Conservation (phyloP, 2,113 vertebrate species). For the Alethe diademata region DNA sequence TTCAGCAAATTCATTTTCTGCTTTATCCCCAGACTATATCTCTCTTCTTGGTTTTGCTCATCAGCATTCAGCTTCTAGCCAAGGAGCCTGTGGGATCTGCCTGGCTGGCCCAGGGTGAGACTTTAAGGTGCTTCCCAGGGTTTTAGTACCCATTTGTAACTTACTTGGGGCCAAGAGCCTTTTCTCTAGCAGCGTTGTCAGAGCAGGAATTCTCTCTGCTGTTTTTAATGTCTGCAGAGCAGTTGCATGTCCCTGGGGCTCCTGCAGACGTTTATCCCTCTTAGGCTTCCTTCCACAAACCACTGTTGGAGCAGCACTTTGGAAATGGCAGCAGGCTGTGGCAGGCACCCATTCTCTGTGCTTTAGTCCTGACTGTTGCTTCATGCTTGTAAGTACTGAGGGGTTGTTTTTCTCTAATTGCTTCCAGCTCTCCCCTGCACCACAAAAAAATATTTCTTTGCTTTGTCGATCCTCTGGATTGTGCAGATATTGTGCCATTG, state of each 20-base stretch:
- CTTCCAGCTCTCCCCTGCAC: conserved; percentile 9
- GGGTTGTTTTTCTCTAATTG: background rate
- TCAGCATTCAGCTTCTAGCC: background rate
- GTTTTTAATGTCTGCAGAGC: background rate
- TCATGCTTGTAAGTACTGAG: background rate
- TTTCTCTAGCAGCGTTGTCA: rapidly evolving
- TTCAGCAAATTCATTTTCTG: background rate
- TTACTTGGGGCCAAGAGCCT: background rate
- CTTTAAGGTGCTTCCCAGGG: background rate
- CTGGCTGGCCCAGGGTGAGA: background rate
- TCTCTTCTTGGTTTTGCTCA: background rate
- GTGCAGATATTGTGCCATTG: background rate
- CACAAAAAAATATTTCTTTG: background rate
- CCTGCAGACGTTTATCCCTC: background rate
- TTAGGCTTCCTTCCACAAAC: conserved; percentile 20
- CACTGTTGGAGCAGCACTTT: background rate
- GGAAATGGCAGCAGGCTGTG: background rate
- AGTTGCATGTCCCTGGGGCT: background rate
- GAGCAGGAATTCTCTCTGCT: background rate
- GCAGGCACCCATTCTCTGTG: background rate
- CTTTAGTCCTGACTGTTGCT: background rate
- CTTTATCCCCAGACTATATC: background rate
- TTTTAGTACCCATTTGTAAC: background rate
- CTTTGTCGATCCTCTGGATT: conserved; percentile 20
- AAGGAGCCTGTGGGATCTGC: background rate